Evolutionary conservation across 2,113 vertebrate genomes (phyloP).

Genomic region (Scartelaos histophorus): DNA sequence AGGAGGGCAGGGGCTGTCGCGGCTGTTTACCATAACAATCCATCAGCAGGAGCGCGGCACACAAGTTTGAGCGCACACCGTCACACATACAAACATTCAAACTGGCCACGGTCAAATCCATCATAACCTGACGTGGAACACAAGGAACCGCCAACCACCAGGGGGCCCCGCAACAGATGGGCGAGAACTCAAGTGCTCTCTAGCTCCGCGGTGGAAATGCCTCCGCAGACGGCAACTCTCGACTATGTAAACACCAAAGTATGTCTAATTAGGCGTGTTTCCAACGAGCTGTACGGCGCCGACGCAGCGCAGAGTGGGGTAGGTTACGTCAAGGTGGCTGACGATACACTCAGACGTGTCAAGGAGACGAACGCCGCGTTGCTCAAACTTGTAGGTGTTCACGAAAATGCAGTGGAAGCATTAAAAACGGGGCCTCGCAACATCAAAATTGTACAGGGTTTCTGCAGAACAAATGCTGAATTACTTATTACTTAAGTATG

Average conservation of each 20-base stretch:
- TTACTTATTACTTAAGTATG: too few relatives aligned
- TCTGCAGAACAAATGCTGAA: too few relatives aligned
- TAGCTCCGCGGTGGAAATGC: background rate
- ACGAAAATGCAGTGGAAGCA: background rate
- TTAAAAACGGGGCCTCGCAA: too few relatives aligned
- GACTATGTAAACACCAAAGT: background rate
- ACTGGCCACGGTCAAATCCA: slow-evolving; percentile 24
- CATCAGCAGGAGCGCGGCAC: slow-evolving; percentile 26
- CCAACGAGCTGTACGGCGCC: background rate
- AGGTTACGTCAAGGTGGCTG: background rate
- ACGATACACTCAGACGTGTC: background rate
- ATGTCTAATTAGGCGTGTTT: slow-evolving; percentile 3
- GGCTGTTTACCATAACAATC: slow-evolving; percentile 37
- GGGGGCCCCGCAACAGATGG: slow-evolving; percentile 35
- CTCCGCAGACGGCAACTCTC: background rate
- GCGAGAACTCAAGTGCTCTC: slow-evolving; percentile 1
- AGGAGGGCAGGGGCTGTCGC: slow-evolving; percentile 11
- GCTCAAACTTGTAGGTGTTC: background rate
- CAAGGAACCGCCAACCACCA: slow-evolving; percentile 33
- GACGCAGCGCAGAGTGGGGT: background rate
- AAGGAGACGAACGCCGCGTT: background rate
- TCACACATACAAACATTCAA: slow-evolving; percentile 32
- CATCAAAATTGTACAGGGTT: too few relatives aligned
- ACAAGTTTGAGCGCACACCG: slow-evolving; percentile 22
- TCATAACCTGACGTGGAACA: slow-evolving; percentile 34